Evolutionary conservation across 2,113 vertebrate genomes (phyloP).

Genomic region (Lamprotornis superbus): DNA sequence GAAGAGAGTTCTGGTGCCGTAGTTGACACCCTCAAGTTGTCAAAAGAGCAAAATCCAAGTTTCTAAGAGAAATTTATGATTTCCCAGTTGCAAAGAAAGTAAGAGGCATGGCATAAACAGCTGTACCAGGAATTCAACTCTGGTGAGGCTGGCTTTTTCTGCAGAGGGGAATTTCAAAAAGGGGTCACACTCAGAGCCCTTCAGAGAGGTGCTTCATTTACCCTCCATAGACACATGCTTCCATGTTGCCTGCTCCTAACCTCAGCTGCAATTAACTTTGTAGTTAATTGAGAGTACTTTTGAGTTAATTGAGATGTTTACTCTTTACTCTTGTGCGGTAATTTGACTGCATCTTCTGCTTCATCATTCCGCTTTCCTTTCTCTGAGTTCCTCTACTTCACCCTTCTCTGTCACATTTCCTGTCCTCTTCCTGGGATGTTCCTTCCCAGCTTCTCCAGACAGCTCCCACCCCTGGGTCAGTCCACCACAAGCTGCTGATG

Average conservation of each 20-base stretch:
- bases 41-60: background rate
- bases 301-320: background rate
- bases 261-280: background rate
- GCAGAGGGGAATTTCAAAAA: background rate
- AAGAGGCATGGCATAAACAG: background rate
- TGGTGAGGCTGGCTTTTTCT: background rate
- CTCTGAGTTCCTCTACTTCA: background rate
- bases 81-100: background rate
- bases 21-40: background rate
- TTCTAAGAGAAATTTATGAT: background rate
- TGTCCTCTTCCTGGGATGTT: background rate
- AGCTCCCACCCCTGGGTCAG: background rate
- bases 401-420: background rate
- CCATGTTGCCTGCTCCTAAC: background rate
- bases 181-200: background rate
- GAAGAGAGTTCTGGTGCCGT: background rate
- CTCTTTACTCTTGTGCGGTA: background rate
- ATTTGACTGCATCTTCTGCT: background rate
- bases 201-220: background rate
- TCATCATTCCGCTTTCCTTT: background rate
- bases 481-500: accelerated
- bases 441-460: background rate
- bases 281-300: background rate
- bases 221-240: background rate
- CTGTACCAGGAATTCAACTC: background rate